Percentiles rank a stretch among this genome's conserved stretches.
Evolutionary conservation across 2,888 invertebrate genomes (phyloP).

Genomic region (Eugnorisma glareosa): DNA sequence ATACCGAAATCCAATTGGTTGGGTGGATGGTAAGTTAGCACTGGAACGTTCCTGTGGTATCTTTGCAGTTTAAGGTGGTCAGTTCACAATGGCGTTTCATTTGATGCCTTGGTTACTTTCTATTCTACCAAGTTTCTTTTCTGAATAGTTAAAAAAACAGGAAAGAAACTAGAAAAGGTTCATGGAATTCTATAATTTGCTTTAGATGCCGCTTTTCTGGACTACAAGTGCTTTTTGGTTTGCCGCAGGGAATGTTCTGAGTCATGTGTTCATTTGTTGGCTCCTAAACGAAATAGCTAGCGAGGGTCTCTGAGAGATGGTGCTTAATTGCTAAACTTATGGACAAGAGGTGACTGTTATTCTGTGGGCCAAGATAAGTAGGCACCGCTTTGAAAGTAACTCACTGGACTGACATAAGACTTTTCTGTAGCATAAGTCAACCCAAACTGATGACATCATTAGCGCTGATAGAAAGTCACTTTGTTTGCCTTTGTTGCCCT

Average conservation of each 20-base stretch:
- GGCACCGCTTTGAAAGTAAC: accelerated
- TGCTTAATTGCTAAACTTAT: not conserved
- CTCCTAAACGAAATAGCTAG: not conserved
- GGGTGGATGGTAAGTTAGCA: not conserved
- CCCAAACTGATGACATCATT: not conserved
- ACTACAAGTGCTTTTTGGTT: not conserved
- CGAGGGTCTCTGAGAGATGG: not conserved
- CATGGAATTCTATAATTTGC: not conserved
- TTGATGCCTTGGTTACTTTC: not conserved
- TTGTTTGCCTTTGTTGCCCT: too few species aligned
- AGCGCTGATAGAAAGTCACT: not conserved
- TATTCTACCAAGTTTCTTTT: not conserved
- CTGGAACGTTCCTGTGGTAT: not conserved
- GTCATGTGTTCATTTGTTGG: not conserved
- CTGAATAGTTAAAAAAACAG: too few species aligned
- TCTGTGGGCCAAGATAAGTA: not conserved
- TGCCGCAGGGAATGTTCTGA: not conserved
- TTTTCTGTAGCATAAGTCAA: not conserved
- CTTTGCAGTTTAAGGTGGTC: not conserved
- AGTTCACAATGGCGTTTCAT: not conserved
- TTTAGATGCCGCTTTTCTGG: not conserved
- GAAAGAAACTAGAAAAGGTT: not conserved
- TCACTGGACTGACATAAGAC: not conserved
- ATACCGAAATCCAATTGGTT: not conserved
- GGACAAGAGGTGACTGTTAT: not conserved